A percentile compares a stretch with the other conserved stretches of the same genome.
Evolutionary conservation across 1,140 invertebrate species (phyloP).

Genomic region (Parapsyche elsis): DNA sequence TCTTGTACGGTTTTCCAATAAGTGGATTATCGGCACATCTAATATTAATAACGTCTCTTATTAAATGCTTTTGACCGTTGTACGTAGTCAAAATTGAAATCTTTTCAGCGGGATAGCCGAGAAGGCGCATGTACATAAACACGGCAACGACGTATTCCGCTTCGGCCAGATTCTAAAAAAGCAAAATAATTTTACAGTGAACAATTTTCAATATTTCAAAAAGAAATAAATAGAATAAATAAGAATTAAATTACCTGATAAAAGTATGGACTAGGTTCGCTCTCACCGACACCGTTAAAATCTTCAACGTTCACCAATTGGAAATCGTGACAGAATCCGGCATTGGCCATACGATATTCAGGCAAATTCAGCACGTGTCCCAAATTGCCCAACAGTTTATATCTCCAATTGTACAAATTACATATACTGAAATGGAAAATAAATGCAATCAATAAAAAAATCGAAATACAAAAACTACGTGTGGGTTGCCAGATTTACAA

Average conservation of each 20-base stretch:
- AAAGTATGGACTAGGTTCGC: conserved; percentile 98
- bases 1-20: conserved; percentile 95
- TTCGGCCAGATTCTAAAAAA: conserved; percentile 92
- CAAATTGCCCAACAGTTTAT: conserved; percentile 94
- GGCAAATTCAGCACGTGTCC: conserved; percentile 83
- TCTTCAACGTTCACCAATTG: conserved; percentile 97
- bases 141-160: conserved; percentile 98
- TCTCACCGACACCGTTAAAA: conserved; percentile 97
- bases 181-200: conserved; percentile 11
- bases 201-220: conserved; percentile 4
- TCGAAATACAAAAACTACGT: not conserved
- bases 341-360: conserved; percentile 91
- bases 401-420: conserved; percentile 97
- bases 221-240: conserved; percentile 37
- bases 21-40: conserved; percentile 95
- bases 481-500: no score
- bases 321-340: conserved; percentile 93
- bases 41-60: conserved; percentile 94
- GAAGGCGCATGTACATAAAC: conserved; percentile 98
- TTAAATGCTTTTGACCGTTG: conserved; percentile 98
- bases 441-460: no score
- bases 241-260: conserved; percentile 78
- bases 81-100: conserved; percentile 99
- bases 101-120: conserved; percentile 97
- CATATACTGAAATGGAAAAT: conserved; percentile 77